phyloP scores from a whole-genome alignment of 2,888 invertebrate genomes.

The Meiosimyza platycephala region DNA sequence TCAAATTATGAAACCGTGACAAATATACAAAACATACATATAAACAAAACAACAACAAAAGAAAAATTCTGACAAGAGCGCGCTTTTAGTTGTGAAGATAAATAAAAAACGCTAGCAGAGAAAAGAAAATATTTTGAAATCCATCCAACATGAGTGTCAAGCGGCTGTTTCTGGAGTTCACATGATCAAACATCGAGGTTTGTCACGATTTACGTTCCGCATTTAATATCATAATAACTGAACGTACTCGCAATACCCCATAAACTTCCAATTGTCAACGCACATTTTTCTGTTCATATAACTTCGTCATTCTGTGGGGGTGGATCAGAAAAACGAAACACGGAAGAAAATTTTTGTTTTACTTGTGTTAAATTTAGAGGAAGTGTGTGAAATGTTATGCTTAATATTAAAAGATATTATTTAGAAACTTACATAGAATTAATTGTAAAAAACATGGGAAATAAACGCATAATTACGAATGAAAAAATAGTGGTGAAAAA shows the following conservation, averaged over 20 bases:
- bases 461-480: background rate
- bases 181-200: no score
- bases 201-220: no score
- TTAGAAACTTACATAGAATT: background rate
- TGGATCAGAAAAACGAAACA: slow-evolving; percentile 39
- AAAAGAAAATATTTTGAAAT: no score
- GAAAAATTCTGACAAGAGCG: no score
- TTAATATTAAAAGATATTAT: background rate
- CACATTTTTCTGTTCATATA: slow-evolving; percentile 14
- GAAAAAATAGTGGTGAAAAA: slow-evolving; percentile 19
- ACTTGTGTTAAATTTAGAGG: background rate
- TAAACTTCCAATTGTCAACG: slow-evolving; percentile 12
- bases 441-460: background rate
- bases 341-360: slow-evolving; percentile 16
- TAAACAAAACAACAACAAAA: no score
- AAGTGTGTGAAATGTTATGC: background rate
- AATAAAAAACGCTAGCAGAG: no score
- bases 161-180: no score
- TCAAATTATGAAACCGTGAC: no score
- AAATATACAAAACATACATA: no score
- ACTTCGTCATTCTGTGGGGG: slow-evolving; percentile 48
- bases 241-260: slow-evolving; percentile 26
- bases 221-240: no score
- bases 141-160: no score
- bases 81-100: no score